phyloP scores from a whole-genome alignment of 92 coral and sea anemone species.

The Actinostola sp. region DNA sequence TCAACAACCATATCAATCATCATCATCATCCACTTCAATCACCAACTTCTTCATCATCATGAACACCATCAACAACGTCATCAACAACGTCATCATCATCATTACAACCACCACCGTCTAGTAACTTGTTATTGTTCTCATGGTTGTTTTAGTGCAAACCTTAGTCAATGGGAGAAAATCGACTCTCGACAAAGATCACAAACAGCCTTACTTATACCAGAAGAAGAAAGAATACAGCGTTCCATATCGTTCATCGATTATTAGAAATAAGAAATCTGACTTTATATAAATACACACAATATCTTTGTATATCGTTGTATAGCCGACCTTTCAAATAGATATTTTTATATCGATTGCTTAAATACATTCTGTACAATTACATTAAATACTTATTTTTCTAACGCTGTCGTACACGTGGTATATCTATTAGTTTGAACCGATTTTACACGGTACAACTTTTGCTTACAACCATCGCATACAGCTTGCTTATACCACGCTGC shows the following conservation, averaged over 20 bases:
- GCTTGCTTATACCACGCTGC: no score
- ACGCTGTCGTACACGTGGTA: no score
- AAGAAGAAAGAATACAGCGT: slow-evolving; percentile 56
- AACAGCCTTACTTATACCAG: slow-evolving; percentile 40
- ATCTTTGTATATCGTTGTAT: neutral
- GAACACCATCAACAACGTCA: neutral
- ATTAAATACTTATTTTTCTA: no score
- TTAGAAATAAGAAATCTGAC: neutral
- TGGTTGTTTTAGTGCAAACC: slow-evolving; percentile 38
- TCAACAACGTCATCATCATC: slow-evolving; percentile 1
- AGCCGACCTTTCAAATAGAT: neutral
- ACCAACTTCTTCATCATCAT: neutral
- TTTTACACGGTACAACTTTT: no score
- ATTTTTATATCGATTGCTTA: neutral
- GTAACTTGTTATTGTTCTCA: neutral
- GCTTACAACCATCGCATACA: no score
- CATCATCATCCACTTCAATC: slow-evolving; percentile 6
- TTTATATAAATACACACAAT: neutral
- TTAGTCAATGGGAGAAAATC: slow-evolving; percentile 48
- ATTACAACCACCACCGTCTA: neutral
- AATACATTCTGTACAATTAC: no score
- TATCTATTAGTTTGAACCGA: no score
- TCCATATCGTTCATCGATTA: slow-evolving; percentile 71
- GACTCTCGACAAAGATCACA: slow-evolving; percentile 24
- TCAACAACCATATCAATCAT: neutral